These are phyloP conservation scores for Eristalinus aeneus DNA, from an alignment of 2,888 invertebrate species.

Conservation along the genomic window DNA sequence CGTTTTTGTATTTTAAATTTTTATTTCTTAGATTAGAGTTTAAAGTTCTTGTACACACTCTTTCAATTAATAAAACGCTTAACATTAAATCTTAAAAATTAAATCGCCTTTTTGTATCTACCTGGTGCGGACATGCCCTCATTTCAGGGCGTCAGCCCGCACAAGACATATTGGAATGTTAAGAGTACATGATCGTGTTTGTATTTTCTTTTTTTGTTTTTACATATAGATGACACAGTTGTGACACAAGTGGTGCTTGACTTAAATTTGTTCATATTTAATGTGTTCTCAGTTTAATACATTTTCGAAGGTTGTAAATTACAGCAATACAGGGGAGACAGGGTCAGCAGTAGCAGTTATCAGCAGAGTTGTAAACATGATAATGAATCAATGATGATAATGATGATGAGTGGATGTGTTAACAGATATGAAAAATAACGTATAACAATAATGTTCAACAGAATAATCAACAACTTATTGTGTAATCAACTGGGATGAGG, in stretches of 20 bases:
- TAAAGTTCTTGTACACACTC: slow-evolving; percentile 70
- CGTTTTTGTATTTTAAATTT: slow-evolving; percentile 33
- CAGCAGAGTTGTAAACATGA: slow-evolving; percentile 16
- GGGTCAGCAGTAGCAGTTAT: slow-evolving; percentile 5
- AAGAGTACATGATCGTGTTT: not conserved
- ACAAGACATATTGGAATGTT: slow-evolving; percentile 41
- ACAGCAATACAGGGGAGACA: not conserved
- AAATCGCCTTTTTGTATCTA: slow-evolving; percentile 58
- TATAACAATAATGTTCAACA: slow-evolving; percentile 61
- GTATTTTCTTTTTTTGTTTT: no score
- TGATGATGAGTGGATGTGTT: slow-evolving; percentile 33
- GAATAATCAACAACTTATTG: slow-evolving; percentile 38
- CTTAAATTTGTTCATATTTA: slow-evolving; percentile 32
- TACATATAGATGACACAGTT: slow-evolving; percentile 60
- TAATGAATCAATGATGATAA: not conserved
- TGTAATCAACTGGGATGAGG: slow-evolving; percentile 22
- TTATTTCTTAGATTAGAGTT: not conserved
- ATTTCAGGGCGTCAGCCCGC: not conserved
- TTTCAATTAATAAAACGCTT: slow-evolving; percentile 67
- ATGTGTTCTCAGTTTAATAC: slow-evolving; percentile 67
- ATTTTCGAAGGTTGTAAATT: slow-evolving; percentile 46
- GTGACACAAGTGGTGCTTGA: slow-evolving; percentile 27
- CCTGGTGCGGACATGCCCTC: not conserved
- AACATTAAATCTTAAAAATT: slow-evolving; percentile 56
- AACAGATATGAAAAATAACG: slow-evolving; percentile 63